These are phyloP conservation scores for Sipha maydis DNA, from an alignment of 2,888 invertebrate genomes.

Conservation along the genomic window DNA sequence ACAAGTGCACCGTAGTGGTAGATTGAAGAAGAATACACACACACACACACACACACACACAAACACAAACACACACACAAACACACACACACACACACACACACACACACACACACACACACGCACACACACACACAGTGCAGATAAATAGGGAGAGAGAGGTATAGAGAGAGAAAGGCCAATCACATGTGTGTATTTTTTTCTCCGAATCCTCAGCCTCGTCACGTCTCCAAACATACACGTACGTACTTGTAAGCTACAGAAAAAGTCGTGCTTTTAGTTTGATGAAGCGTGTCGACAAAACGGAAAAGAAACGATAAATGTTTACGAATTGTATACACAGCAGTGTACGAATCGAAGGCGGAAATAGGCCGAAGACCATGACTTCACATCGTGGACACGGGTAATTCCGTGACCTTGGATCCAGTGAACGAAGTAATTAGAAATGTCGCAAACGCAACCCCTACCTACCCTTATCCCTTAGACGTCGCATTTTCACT, in stretches of 20 bases:
- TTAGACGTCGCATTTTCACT: no score
- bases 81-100: no score
- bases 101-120: no score
- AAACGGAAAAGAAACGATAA: constrained; percentile 8
- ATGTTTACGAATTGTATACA: not conserved
- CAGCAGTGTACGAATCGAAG: no score
- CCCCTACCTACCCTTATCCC: no score
- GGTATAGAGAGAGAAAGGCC: not conserved
- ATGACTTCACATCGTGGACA: no score
- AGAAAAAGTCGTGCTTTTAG: constrained; percentile 52
- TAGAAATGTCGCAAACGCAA: no score
- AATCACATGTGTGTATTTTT: constrained; percentile 10
- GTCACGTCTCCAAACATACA: constrained; percentile 42
- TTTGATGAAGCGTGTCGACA: constrained; percentile 35
- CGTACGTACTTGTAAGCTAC: constrained; percentile 31
- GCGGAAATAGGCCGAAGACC: no score
- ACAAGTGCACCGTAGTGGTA: not conserved
- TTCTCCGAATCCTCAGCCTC: constrained; percentile 2
- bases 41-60: not conserved
- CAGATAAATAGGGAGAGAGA: not conserved
- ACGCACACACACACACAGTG: not conserved
- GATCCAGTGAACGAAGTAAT: no score
- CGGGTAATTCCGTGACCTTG: no score
- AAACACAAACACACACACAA: no score
- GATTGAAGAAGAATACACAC: no score